Base-by-base conservation (phyloP, 2,888 invertebrate species). In the Rhagonycha lutea region DNA sequence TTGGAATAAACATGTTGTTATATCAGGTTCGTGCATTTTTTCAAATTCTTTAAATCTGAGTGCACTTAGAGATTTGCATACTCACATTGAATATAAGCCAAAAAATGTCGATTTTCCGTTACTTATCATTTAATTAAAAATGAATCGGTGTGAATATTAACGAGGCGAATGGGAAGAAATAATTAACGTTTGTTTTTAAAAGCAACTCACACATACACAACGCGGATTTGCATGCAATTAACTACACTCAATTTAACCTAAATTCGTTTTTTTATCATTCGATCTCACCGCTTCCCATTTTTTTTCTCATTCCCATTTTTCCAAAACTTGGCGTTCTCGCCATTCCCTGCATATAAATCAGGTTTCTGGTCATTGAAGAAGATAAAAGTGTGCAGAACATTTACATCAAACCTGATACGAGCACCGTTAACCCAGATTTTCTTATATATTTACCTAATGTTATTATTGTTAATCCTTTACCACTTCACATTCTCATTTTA, bases 21-120 rank as follows among this genome's bases (percentile, higher is more conserved):
- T 79, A 81, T 79, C 83, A 83, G 84, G 85, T 85, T 82, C 82
- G 85, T 83, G 79, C 74, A 65, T 75, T 63, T 26, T 68, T 69
- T 60, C 24, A n/a, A 68, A 18, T 47, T 70, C 4, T 24, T 61
- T 61, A 47, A 65, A 26, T 65, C 26, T n/a, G 7, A 65, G 63
- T 65, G 63, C 23, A 26, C 26, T 61, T 61, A 14, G 5, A 18
- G 14, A 23, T 62, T 62, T 62, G 29, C 28, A 14, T 10, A 70
- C 69, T 69, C 14, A 14, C 18, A 12, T 26, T 14, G 62, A 62
- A 70, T 18, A 28, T 26, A 62, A 62, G 28, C 61, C 14, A n/a
- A 70, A 70, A 70, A 70, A 62, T 70, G 12, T 32, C 12, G 12
- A 12, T 23, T 26, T 26, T 24, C 70, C 70, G 70, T 70, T 70